Evolutionary conservation across 2,113 vertebrate genomes (phyloP), one percentile per base, ranked within the genome.

Genomic region (Benitochromis conjunctus): DNA sequence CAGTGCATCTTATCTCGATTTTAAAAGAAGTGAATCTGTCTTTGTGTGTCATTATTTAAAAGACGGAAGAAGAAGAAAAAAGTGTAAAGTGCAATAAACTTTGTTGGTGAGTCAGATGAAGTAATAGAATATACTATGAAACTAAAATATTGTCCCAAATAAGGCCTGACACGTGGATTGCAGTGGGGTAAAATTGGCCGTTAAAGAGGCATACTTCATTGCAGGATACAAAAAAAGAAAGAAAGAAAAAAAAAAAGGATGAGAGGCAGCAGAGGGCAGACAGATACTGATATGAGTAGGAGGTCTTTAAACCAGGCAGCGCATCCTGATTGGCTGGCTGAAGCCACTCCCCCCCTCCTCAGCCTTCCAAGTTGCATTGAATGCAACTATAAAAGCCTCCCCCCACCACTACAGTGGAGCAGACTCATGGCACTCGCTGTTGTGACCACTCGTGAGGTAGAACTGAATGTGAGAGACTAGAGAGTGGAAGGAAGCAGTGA

Each of bases 351-450:
- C 41, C 41, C n/a, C 34, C 36, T 9, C 64, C 81, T 89, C 93
- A 24, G 83, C 84, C 81, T 91, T 85, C 85, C 11, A 41, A 84
- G 16, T 77, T 29, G 56, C 86, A 83, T 90, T 88, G 48, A 88
- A 82, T 36, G 86, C 46, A 71, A 80, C 48, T 92, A 96, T 96
- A 96, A 96, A 94, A 94, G 43, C 85, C 87, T 82, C 14, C 82
- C 82, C 89, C 86, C 69, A 77, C 34, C 36, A 66, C 76, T 38
- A 34, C 83, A 82, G 76, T 58, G 82, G 43, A 34, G 82, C 94
- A 92, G 92, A 92, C 85, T 92, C 83, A 90, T 86, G 82, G 83
- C 77, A 88, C 77, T 46, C 57, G 26, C 43, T 69, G 78, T 18
- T 31, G 41, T 43, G 7, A 7, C 9, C 62, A 53, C 8, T n/a